phyloP scores from a whole-genome alignment of 2,113 vertebrate genomes.

The Leptodactylus fuscus region DNA sequence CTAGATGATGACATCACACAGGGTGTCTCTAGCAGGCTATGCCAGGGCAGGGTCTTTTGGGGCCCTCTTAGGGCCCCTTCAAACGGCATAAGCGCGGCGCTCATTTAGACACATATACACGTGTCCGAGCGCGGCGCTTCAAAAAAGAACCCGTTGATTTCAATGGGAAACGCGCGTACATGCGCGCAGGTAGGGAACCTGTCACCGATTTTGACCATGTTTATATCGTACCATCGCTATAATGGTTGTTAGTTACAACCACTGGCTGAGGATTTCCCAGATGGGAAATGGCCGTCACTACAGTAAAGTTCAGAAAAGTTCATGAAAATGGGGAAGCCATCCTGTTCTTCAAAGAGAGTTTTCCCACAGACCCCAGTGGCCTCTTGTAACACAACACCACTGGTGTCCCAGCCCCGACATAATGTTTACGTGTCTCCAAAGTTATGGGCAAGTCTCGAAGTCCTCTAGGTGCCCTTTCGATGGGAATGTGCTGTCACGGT shows the following conservation, averaged over 20 bases:
- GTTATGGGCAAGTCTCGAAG: constrained; percentile 2
- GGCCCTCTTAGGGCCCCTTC: too few species aligned
- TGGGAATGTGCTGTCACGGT: constrained; percentile 47
- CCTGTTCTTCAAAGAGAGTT: not conserved
- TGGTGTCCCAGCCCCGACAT: not conserved
- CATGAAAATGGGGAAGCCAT: not conserved
- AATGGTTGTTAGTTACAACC: not conserved
- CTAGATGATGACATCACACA: too few species aligned
- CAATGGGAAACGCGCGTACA: too few species aligned
- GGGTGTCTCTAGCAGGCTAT: too few species aligned
- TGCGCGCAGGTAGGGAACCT: too few species aligned
- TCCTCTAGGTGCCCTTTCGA: constrained; percentile 40
- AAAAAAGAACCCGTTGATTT: too few species aligned
- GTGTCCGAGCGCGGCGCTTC: too few species aligned
- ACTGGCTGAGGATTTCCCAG: not conserved
- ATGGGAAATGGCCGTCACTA: not conserved
- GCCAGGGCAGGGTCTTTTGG: too few species aligned
- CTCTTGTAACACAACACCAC: constrained; percentile 1
- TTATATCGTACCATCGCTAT: too few species aligned
- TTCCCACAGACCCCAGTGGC: not conserved
- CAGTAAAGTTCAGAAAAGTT: not conserved
- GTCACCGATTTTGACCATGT: too few species aligned
- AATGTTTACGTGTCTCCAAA: not conserved
- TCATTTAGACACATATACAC: too few species aligned
- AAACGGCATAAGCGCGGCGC: too few species aligned